Base-by-base conservation (phyloP, 2,888 invertebrate species). In the Myathropa florea region DNA sequence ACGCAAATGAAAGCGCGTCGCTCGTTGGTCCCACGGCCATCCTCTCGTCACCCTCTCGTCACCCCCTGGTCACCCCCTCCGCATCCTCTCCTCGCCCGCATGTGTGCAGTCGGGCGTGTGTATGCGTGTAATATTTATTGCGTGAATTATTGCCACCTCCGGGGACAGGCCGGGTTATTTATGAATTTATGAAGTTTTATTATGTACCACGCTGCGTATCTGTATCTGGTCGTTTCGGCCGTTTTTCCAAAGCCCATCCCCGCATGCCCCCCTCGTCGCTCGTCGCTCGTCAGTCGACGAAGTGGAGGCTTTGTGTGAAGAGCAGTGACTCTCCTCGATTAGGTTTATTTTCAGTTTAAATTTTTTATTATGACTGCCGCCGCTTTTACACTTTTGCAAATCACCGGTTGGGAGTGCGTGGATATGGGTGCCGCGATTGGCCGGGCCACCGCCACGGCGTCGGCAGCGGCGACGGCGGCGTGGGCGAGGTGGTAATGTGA, bases 121-220 rank as follows among this genome's bases (percentile, higher is more conserved):
- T 61, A 75, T 63, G 78, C 61, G 72, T 83, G 86, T 82, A 81
- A 79, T 83, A 86, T 83, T 86, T 86, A 86, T 86, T 86, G 82
- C 82, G 86, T 86, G 86, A 86, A 86, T 86, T 86, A 86, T 86
- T 86, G 78, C 86, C 82, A 78, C 86, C 86, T 83, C 82, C 78
- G 86, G 86, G 82, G 83, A 86, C 86, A 86, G 82, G 70, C 82
- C 71, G 78, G 86, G 78, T 82, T 86, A 86, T 86, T 86, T 86
- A 86, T 82, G 86, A 86, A 86, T 86, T 86, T 86, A 86, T 83
- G 82, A 86, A 86, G 65, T 86, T 86, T 86, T 86, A 82, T 83
- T 86, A 79, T 86, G 78, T 83, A 82, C 63, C 77, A 33, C 30
- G 65, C 24, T 86, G 82, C 73, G 61, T 67, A 24, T 57, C 24